Base-by-base conservation (phyloP, 2,888 invertebrate species). In the Sepiola atlantica region DNA sequence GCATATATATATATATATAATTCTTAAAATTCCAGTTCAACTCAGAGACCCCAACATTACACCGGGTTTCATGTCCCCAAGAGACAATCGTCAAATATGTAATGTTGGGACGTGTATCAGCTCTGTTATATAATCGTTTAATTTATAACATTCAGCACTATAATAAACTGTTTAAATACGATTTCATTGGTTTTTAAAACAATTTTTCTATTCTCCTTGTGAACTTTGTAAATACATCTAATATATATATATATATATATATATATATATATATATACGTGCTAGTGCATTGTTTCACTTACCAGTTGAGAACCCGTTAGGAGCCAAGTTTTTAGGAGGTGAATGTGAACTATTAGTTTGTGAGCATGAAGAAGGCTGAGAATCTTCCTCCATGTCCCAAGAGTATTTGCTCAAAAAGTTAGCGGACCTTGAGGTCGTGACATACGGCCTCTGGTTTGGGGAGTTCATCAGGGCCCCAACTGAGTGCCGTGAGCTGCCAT, bases 291-390 rank as follows among this genome's bases (percentile, higher is more conserved):
- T 54, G 54, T 24, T 92, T 45, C 28, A 92, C 93, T 93, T 61
- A 93, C 93, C 93, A 35, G 55, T 55, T 55, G 61, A 57, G 28
- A 93, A 93, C 55, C 93, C 93, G 3, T 93, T 93, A 21, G 55
- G 93, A 32, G 55, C 35, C 57, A 35, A 0, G 35, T 61, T 61
- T 55, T 93, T 55, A 55, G 35, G 93, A 1, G 55, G 24, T 35
- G 35, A 35, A n/a, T 57, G 55, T 18, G 93, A 28, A 32, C 93
- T 61, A 32, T 92, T 57, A n/a, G 93, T 32, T 35, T 24, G 55
- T 93, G 57, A 93, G 55, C 32, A 55, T 12, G 55, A 2, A 57
- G 93, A n/a, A 32, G 32, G 57, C 45, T 4, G 45, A 18, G 57
- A 18, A 21, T 93, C 35, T 20, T 32, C 32, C 24, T 61, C 93